Conservation (phyloP, 2,888 invertebrate species). For the Drosophila prostipennis region DNA sequence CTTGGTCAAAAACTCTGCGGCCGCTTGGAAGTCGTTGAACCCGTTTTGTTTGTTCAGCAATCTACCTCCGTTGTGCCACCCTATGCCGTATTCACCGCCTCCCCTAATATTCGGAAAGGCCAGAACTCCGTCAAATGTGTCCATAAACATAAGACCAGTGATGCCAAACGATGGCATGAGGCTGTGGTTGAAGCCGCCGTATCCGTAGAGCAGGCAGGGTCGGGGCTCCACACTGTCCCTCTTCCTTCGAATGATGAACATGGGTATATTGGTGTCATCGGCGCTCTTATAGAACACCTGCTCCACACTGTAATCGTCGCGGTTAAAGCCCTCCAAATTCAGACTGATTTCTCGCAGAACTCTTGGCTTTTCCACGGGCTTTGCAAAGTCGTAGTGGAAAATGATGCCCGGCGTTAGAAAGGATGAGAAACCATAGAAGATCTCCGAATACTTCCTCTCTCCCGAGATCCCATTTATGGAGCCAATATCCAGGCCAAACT, state of each 20-base stretch:
- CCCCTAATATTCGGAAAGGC: conserved; percentile 98
- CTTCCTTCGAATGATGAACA: conserved; percentile 95
- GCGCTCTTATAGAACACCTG: conserved; percentile 97
- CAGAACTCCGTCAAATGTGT: conserved; percentile 94
- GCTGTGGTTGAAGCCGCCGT: conserved; percentile 98
- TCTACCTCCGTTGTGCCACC: conserved; percentile 97
- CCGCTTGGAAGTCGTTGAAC: conserved; percentile 97
- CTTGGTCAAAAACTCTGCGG: conserved; percentile 93
- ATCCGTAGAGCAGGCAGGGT: conserved; percentile 96
- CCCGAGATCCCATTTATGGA: conserved; percentile 93
- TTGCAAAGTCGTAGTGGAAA: conserved; percentile 92
- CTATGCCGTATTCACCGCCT: conserved; percentile 98
- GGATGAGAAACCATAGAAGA: conserved; percentile 97
- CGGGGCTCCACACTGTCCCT: conserved; percentile 83
- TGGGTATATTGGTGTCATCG: conserved; percentile 96
- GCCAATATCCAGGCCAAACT: conserved; percentile 94
- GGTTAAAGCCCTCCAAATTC: conserved; percentile 92
- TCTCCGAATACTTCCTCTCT: conserved; percentile 92
- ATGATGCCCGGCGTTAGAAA: conserved; percentile 95
- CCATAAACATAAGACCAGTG: conserved; percentile 93
- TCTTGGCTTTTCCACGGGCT: conserved; percentile 87
- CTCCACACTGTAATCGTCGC: conserved; percentile 90
- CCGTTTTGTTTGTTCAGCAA: conserved; percentile 97
- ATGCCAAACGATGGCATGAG: conserved; percentile 95
- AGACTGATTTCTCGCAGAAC: conserved; percentile 92